Evolutionary conservation across 2,888 invertebrate genomes (phyloP).

Genomic region (Eristalinus sepulchralis): DNA sequence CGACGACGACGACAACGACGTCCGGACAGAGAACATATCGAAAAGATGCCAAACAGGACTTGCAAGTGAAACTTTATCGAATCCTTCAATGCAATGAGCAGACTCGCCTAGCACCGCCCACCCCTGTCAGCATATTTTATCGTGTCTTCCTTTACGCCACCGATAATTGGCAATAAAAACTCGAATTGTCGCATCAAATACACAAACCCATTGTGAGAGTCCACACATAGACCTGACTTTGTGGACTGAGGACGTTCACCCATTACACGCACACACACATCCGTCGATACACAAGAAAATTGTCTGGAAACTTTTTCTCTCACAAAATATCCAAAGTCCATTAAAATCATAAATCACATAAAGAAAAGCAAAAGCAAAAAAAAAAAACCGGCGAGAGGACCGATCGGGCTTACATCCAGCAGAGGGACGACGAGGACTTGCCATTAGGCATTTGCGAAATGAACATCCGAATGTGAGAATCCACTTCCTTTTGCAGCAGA

Average conservation of each 20-base stretch:
- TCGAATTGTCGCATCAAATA: slow-evolving; percentile 53
- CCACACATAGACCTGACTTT: not conserved
- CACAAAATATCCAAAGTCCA: slow-evolving; percentile 54
- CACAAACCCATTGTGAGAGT: slow-evolving; percentile 42
- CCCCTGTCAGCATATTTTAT: slow-evolving; percentile 42
- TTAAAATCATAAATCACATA: slow-evolving; percentile 65
- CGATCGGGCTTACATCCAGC: slow-evolving; percentile 27
- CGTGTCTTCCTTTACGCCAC: slow-evolving; percentile 43
- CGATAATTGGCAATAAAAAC: slow-evolving; percentile 63
- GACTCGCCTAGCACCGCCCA: slow-evolving; percentile 1
- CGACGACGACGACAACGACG: not conserved
- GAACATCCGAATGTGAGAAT: slow-evolving; percentile 58
- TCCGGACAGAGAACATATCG: not conserved
- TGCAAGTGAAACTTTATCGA: slow-evolving; percentile 38
- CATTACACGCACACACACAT: not conserved
- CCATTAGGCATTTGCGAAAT: slow-evolving; percentile 61
- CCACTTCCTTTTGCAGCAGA: slow-evolving; percentile 35
- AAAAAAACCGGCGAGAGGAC: not conserved
- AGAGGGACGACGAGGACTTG: slow-evolving; percentile 34
- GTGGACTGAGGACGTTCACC: not conserved
- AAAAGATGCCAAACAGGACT: not conserved
- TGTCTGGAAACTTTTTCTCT: slow-evolving; percentile 58
- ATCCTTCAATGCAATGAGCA: slow-evolving; percentile 5
- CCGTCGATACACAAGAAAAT: slow-evolving; percentile 20
- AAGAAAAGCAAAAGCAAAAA: not conserved